Base-by-base conservation (phyloP, 2,113 vertebrate species). In the Prochilodus magdalenae region DNA sequence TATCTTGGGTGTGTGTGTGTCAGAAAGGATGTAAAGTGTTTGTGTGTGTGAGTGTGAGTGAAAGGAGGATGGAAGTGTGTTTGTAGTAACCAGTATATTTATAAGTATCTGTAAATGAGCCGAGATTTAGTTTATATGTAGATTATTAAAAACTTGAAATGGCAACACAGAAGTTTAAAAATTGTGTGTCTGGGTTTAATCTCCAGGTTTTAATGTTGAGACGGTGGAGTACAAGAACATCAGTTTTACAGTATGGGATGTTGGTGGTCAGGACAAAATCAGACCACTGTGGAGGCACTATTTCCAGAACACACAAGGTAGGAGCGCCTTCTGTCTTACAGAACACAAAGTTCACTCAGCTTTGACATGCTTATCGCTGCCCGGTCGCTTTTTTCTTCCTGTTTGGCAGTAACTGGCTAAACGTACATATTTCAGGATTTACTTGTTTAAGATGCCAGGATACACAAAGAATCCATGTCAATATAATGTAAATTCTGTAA, bases 211-310 rank as follows among this genome's bases (percentile, higher is more conserved):
- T 93, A 99, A 99, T 0, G 98, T 99, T 86, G 98, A 99, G 90
- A 99, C 98, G 0, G 97, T 99, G 90, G 98, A 99, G 84, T 99
- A 99, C 93, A 99, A 98, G 95, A 98, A 98, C 91, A 98, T 99
- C 93, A 98, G 97, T 92, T 99, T 99, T 91, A 99, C 97, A 11
- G 98, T 99, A 75, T 99, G 98, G 98, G 98, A 99, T 0, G 98
- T 99, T 72, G 98, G 98, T 73, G 98, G 98, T 91, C 98, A 99
- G 93, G 98, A 99, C 91, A 99, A 99, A 93, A 99, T 99, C 93
- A 95, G 98, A 73, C 97, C 98, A 67, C 95, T 99, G 87, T 99
- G 98, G 98, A 95, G 98, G 89, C 98, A 99, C 90, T 99, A 99
- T 91, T 99, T 98, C 92, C 98, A 99, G 92, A 99, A 99, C 90